Conservation (phyloP, 2,797 vertebrate genomes). For the Mormyrops attenuatus region DNA sequence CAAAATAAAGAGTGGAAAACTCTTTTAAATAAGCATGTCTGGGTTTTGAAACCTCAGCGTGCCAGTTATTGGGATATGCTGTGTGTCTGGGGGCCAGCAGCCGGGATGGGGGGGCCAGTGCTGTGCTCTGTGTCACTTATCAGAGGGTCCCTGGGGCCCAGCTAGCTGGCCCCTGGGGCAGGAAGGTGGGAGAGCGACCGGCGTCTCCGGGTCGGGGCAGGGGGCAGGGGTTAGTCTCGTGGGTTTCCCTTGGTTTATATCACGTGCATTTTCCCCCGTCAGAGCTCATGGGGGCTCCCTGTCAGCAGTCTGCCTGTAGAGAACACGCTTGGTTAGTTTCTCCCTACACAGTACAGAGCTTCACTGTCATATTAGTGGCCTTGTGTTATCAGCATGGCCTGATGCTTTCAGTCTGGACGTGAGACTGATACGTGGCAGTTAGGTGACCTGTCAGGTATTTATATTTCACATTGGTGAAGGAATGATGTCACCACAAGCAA, state of each 20-base stretch:
- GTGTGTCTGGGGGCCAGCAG: not conserved
- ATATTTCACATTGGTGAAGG: not conserved
- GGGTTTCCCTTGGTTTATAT: not conserved
- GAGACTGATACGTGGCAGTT: not conserved
- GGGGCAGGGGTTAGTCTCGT: not conserved
- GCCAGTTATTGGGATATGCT: not conserved
- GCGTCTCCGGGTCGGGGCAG: not conserved
- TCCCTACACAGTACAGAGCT: not conserved
- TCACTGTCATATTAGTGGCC: not conserved
- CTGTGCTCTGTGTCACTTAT: not conserved
- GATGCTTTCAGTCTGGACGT: not conserved
- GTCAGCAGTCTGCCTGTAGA: not conserved
- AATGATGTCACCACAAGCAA: not conserved
- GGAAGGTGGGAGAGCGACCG: not conserved
- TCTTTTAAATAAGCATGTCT: not conserved
- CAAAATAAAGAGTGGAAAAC: not conserved
- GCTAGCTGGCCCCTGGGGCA: not conserved
- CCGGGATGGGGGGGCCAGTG: not conserved
- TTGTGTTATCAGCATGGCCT: not conserved
- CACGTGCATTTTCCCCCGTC: not conserved
- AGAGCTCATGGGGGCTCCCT: not conserved
- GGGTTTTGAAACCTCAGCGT: not conserved
- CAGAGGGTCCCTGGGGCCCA: not conserved
- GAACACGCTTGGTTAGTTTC: not conserved
- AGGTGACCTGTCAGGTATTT: not conserved